Evolutionary conservation across 2,113 vertebrate genomes (phyloP), one percentile per base, ranked within the genome.

Genomic region (Ascaphus truei): DNA sequence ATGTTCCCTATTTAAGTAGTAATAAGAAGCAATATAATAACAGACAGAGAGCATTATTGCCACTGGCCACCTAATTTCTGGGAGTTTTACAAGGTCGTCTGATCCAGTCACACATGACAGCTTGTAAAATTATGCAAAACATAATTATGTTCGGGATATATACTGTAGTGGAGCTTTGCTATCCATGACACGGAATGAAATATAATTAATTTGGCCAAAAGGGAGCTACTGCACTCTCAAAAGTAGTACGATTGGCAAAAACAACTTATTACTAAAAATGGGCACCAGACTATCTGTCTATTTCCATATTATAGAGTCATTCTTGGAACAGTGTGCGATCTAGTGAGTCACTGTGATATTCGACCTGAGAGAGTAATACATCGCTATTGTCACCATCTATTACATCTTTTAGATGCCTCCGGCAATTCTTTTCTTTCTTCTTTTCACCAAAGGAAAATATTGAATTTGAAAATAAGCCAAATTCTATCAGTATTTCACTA

Each of bases 1-100:
- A 59, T 71, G 67, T 71, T 61, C 33, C 67, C 56, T 71, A 71
- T 71, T 71, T 61, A 71, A 71, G 67, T 61, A 71, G 43, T 71
- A 60, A 71, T 57, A 61, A 71, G 67, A 52, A 58, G 67, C 67
- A 39, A 60, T 47, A 61, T 45, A 30, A 71, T 60, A 39, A 71
- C 57, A 71, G 55, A 66, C 63, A 61, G 31, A 61, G 34, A n/a
- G 56, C 41, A 37, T 48, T 60, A 60, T 71, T 61, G 52, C 57
- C 56, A 52, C 33, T 61, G 43, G 22, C 67, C 34, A 13, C 56
- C 52, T 61, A 52, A 6, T 51, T 60, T 51, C 33, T 52, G n/a
- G 41, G 67, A 18, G 18, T 30, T 63, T 71, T 41, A 31, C 36
- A 34, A 71, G 22, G 57, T 23, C 45, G 45, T 36, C 41, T 36